Percentiles rank a stretch among this genome's conserved stretches.
phyloP scores from a whole-genome alignment of 2,888 invertebrate species.

The Parasteatoda lunata region DNA sequence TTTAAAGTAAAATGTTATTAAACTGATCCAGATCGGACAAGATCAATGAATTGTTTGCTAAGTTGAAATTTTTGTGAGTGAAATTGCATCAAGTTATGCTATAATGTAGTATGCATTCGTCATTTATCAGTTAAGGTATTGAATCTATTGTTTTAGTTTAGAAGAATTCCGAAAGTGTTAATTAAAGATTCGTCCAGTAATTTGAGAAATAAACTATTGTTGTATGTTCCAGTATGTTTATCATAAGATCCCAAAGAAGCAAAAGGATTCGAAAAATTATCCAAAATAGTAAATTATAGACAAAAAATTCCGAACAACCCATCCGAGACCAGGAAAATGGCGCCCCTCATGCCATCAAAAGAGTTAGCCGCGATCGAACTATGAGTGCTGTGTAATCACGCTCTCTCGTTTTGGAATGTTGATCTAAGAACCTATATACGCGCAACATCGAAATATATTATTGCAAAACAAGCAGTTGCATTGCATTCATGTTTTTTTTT shows the following conservation, averaged over 20 bases:
- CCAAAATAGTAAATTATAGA: constrained; percentile 4
- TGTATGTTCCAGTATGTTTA: not conserved
- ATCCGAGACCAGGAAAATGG: constrained; percentile 39
- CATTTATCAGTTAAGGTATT: not conserved
- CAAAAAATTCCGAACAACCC: no score
- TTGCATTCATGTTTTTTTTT: constrained; percentile 47
- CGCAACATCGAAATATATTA: constrained; percentile 19
- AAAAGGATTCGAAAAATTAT: constrained; percentile 20
- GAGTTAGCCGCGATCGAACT: constrained; percentile 38
- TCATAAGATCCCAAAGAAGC: constrained; percentile 39
- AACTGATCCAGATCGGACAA: no score
- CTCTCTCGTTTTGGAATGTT: constrained; percentile 54
- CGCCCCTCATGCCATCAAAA: constrained; percentile 36
- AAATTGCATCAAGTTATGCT: constrained; percentile 2
- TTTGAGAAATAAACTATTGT: not conserved
- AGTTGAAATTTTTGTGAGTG: constrained; percentile 44
- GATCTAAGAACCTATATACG: constrained; percentile 43
- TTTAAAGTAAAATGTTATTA: no score
- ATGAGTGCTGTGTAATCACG: constrained; percentile 56
- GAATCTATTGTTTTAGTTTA: not conserved
- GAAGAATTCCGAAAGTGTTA: not conserved
- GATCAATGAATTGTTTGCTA: constrained; percentile 29
- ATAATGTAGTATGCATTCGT: constrained; percentile 33
- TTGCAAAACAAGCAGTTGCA: constrained; percentile 8
- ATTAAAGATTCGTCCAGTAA: not conserved